Conservation (phyloP, 2,888 invertebrate species). For the Cremastinae sp. region DNA sequence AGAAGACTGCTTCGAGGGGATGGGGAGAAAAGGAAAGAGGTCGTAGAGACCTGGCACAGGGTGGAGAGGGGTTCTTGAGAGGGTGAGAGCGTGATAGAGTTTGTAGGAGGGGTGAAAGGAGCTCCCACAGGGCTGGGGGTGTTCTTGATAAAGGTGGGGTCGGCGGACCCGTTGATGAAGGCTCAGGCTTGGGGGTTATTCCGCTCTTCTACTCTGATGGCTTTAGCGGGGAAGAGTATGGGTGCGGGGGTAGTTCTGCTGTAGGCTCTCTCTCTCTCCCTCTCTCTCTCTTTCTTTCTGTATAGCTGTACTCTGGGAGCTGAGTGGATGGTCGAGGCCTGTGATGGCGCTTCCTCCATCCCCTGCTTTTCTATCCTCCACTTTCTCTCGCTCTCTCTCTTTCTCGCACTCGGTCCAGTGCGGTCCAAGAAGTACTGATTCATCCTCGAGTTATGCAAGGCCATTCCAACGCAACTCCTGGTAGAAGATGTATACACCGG, state of each 20-base stretch:
- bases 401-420: slow-evolving; percentile 70
- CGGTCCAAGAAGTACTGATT: slow-evolving; percentile 79
- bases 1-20: slow-evolving; percentile 54
- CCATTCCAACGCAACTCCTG: slow-evolving; percentile 52
- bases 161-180: slow-evolving; percentile 80
- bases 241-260: slow-evolving; percentile 56
- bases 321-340: slow-evolving; percentile 65
- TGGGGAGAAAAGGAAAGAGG: slow-evolving; percentile 64
- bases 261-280: slow-evolving; percentile 16
- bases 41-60: slow-evolving; percentile 59
- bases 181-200: slow-evolving; percentile 79
- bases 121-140: slow-evolving; percentile 70
- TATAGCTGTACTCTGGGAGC: slow-evolving; percentile 44
- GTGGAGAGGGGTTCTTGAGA: slow-evolving; percentile 65
- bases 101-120: slow-evolving; percentile 63
- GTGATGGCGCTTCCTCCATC: slow-evolving; percentile 54
- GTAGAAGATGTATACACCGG: slow-evolving; percentile 27
- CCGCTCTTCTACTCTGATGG: slow-evolving; percentile 79
- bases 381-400: slow-evolving; percentile 26
- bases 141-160: slow-evolving; percentile 78
- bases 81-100: slow-evolving; percentile 65
- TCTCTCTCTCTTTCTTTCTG: too few relatives aligned
- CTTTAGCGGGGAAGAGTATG: slow-evolving; percentile 66
- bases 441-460: slow-evolving; percentile 76
- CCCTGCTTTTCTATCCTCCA: slow-evolving; percentile 32